These are phyloP conservation scores for Accipiter cooperii DNA, from an alignment of 2,113 vertebrate species.

Conservation along the genomic window DNA sequence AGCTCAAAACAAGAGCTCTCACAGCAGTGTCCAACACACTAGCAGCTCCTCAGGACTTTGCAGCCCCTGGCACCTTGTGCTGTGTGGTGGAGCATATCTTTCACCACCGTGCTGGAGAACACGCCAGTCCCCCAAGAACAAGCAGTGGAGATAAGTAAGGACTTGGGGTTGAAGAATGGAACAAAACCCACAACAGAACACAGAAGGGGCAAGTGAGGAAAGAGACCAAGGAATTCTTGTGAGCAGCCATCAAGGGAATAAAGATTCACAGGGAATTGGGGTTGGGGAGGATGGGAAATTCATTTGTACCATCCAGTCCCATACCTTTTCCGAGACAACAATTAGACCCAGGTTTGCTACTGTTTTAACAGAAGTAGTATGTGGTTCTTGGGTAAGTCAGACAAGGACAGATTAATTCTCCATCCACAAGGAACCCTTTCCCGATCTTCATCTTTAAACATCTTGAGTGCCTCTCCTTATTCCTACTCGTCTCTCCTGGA, in stretches of 20 bases:
- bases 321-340: not conserved
- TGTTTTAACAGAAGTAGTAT: not conserved
- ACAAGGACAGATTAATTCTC: not conserved
- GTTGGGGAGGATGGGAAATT: not conserved
- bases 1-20: not conserved
- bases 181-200: not conserved
- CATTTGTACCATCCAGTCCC: not conserved
- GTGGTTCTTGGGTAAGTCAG: not conserved
- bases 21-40: not conserved
- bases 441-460: not conserved
- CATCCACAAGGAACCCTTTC: not conserved
- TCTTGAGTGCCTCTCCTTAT: not conserved
- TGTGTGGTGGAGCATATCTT: not conserved
- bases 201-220: not conserved
- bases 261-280: not conserved
- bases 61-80: not conserved
- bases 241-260: not conserved
- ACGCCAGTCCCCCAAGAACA: not conserved
- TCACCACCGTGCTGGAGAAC: not conserved
- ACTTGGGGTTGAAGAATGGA: not conserved
- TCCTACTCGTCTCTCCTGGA: not conserved
- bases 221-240: not conserved
- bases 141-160: not conserved
- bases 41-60: not conserved
- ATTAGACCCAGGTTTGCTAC: not conserved